Evolutionary conservation across 1,140 invertebrate species (phyloP), one percentile per base, ranked within the genome.

Genomic region (Pectinophora gossypiella): DNA sequence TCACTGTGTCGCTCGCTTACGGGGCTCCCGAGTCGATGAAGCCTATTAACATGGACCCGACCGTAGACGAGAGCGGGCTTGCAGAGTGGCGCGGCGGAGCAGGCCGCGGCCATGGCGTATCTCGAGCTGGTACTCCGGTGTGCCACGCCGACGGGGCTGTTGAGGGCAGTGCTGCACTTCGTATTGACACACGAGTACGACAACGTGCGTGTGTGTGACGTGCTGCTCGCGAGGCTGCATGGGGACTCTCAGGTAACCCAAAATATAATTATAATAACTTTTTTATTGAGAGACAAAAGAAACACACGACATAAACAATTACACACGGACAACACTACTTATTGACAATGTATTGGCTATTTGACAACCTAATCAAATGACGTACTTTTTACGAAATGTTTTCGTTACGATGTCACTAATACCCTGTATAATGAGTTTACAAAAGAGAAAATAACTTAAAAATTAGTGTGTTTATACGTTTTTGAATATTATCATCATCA

Each of bases 41-140:
- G 47, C 65, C 54, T 62, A 73, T 70, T 77, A 79, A 74, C 65
- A 49, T 51, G 32, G 45, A 47, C 43, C 53, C 61, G 61, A 73
- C 69, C 64, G 68, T 84, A 82, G 81, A 82, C 77, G 69, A 78
- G 68, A 78, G 65, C 64, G 65, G 87, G 79, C 81, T 91, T 91
- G 82, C 90, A 94, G 93, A 94, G 89, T 76, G 93, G 94, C 54
- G 89, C 94, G 57, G 93, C 94, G 48, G 97, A 98, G 80, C 93
- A 98, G 72, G 93, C 97, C 21, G 93, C 96, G 22, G 95, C 97
- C 0, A 97, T 95, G 61, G 95, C 95, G 4, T 98, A 99, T 82
- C 91, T 98, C 48, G 97, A 98, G 81, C 85, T 98, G 48, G 94
- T 96, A 67, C 73, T 98, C 47, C 91, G 97, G 48, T 95, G 94